Conservation (phyloP, 2,797 vertebrate genomes). For the Ataeniobius toweri region DNA sequence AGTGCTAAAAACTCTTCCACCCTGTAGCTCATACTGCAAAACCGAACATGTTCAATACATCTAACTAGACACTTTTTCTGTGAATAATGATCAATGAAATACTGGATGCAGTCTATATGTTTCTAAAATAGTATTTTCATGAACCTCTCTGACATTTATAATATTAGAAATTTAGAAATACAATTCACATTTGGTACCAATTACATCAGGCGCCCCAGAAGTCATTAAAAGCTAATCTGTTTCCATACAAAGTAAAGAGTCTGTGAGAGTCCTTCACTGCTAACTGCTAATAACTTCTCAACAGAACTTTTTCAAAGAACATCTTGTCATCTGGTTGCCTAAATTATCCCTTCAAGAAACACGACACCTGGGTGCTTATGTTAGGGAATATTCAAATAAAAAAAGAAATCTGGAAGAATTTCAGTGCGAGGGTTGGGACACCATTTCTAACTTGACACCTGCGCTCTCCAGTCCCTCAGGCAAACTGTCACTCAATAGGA, state of each 20-base stretch:
- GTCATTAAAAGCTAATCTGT: not conserved
- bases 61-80: not conserved
- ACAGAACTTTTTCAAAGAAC: not conserved
- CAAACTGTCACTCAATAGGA: not conserved
- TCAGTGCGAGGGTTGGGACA: not conserved
- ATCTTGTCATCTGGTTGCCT: not conserved
- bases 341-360: not conserved
- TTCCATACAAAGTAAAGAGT: not conserved
- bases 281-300: not conserved
- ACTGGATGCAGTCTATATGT: not conserved
- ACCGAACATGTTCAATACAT: not conserved
- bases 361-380: not conserved
- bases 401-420: not conserved
- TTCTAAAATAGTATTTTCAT: not conserved
- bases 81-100: not conserved
- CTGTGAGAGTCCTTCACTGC: not conserved
- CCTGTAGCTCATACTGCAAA: not conserved
- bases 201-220: not conserved
- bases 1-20: not conserved
- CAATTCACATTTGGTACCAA: not conserved
- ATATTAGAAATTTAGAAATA: not conserved
- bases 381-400: not conserved
- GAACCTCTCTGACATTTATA: not conserved
- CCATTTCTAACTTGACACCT: conserved; percentile 2
- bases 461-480: conserved; percentile 2